Evolutionary conservation across 2,113 vertebrate genomes (phyloP).

Genomic region (Geococcyx californianus): DNA sequence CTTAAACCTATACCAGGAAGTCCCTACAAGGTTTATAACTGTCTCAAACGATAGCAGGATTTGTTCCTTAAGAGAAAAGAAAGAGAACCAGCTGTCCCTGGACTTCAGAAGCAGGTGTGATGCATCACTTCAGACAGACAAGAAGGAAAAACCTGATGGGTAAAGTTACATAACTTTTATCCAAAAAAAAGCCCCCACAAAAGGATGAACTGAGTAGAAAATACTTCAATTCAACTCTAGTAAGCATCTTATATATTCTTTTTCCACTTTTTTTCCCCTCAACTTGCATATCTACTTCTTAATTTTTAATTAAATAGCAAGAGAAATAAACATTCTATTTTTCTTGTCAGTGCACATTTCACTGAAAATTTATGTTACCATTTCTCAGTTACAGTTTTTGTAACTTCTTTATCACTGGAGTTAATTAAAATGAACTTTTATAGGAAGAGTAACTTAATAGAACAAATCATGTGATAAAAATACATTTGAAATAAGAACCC

Average conservation of each 20-base stretch:
- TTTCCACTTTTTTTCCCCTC: neutral
- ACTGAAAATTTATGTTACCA: neutral
- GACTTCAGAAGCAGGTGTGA: slow-evolving; percentile 22
- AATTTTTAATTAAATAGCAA: slow-evolving; percentile 25
- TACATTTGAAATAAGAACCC: neutral
- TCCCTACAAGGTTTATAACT: neutral
- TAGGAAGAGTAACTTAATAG: neutral
- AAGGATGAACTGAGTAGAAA: neutral
- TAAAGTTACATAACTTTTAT: neutral
- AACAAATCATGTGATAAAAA: slow-evolving; percentile 18
- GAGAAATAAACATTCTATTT: slow-evolving; percentile 14
- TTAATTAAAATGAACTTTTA: slow-evolving; percentile 47
- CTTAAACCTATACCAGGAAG: neutral
- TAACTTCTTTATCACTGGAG: slow-evolving; percentile 29
- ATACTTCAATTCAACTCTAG: neutral
- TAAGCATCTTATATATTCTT: neutral
- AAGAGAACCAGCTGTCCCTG: neutral
- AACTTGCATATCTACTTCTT: neutral
- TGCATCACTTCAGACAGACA: slow-evolving; percentile 1
- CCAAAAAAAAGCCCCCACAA: neutral
- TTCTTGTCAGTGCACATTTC: neutral
- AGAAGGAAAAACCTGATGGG: neutral
- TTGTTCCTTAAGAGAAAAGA: neutral
- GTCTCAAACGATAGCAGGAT: neutral
- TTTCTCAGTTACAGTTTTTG: slow-evolving; percentile 29